Percentiles rank a stretch among this genome's conserved stretches.
phyloP scores from a whole-genome alignment of 1,140 invertebrate genomes.

The Streblospio benedicti region DNA sequence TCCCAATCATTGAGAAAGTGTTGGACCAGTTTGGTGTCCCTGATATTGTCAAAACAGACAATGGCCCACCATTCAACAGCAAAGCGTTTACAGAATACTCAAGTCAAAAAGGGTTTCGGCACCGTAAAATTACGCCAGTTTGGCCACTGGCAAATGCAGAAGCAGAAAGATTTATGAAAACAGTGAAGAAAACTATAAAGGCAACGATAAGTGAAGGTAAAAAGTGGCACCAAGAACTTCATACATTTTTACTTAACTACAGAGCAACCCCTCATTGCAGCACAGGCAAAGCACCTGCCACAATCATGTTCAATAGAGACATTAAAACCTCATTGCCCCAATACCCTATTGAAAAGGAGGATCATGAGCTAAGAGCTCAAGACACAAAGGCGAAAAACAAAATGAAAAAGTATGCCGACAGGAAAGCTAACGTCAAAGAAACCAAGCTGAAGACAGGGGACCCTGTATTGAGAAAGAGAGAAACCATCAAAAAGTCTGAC shows the following conservation, averaged over 20 bases:
- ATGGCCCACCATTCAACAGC: conserved; percentile 23
- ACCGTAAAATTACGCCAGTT: conserved; percentile 20
- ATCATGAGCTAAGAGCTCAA: neutral
- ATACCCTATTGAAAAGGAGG: neutral
- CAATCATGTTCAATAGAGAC: neutral
- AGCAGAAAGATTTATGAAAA: conserved; percentile 25
- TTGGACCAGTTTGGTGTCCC: conserved; percentile 21
- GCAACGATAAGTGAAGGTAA: conserved; percentile 16
- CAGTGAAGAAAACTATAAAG: conserved; percentile 22
- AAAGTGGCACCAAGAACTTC: conserved; percentile 26
- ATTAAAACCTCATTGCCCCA: neutral
- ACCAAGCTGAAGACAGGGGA: no score
- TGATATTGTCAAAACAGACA: conserved; percentile 19
- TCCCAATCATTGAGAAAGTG: conserved; percentile 18
- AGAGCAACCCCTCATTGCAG: conserved; percentile 21
- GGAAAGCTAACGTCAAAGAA: neutral
- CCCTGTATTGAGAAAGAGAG: no score
- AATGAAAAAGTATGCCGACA: conserved; percentile 4
- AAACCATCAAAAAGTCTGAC: no score
- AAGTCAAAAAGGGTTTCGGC: conserved; percentile 13
- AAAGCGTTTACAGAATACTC: conserved; percentile 20
- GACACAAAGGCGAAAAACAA: neutral
- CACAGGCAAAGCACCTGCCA: conserved; percentile 9
- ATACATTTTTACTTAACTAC: conserved; percentile 21
- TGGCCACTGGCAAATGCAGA: conserved; percentile 26